phyloP scores from a whole-genome alignment of 2,888 invertebrate species.

The Phanerotoma sp. region DNA sequence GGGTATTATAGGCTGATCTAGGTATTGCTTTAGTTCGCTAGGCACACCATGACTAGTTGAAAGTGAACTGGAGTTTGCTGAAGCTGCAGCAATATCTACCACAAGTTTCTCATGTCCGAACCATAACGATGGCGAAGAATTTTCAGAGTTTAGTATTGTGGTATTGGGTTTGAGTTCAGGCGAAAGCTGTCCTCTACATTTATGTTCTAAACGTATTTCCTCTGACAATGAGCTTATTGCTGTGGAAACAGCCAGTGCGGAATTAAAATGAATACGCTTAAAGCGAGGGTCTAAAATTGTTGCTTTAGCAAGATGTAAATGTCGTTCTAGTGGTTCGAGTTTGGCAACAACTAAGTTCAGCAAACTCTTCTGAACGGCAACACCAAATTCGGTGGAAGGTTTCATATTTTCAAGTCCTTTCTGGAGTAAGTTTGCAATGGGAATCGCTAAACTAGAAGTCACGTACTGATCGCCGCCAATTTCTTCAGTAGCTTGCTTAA shows the following conservation, averaged over 20 bases:
- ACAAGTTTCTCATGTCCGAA: neutral
- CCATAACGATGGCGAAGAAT: neutral
- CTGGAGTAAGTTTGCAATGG: neutral
- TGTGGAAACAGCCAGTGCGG: neutral
- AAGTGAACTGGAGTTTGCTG: neutral
- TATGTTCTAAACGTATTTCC: neutral
- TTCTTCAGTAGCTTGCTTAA: neutral
- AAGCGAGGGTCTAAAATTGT: neutral
- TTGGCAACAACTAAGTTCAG: neutral
- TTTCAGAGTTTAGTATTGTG: neutral
- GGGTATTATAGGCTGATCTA: neutral
- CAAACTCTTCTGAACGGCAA: neutral
- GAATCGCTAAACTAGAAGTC: slow-evolving; percentile 1
- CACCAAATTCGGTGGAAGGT: neutral
- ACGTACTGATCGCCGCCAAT: neutral
- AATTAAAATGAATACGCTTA: neutral
- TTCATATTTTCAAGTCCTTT: neutral
- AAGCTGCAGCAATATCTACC: too few relatives aligned
- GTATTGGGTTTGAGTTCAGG: neutral
- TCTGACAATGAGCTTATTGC: neutral
- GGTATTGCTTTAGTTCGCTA: neutral
- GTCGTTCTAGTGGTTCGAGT: neutral
- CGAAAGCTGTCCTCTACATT: neutral
- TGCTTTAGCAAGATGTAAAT: neutral
- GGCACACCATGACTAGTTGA: neutral